Conservation (phyloP, 2,797 vertebrate genomes). For the Acanthis flammea region DNA sequence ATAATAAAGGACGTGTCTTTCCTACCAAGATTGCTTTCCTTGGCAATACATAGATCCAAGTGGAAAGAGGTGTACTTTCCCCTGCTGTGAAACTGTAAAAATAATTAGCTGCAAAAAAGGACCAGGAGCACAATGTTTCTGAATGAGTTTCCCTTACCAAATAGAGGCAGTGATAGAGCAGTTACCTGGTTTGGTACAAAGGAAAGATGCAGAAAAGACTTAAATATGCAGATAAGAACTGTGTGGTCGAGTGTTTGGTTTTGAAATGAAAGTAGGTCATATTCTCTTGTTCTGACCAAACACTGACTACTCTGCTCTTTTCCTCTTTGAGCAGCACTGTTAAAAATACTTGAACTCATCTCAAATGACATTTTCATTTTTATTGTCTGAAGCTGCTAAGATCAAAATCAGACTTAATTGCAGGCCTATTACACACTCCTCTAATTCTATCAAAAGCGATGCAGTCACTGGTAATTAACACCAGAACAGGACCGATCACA, state of each 20-base stretch:
- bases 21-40: not conserved
- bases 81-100: not conserved
- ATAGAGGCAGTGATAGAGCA: not conserved
- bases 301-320: not conserved
- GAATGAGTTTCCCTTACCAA: not conserved
- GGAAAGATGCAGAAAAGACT: not conserved
- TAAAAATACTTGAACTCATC: not conserved
- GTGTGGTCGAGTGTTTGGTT: not conserved
- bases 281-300: not conserved
- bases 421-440: not conserved
- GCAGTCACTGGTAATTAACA: constrained; percentile 31
- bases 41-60: not conserved
- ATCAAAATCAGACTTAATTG: constrained; percentile 48
- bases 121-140: not conserved
- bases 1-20: not conserved
- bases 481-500: not conserved
- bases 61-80: not conserved
- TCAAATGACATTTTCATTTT: not conserved
- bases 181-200: not conserved
- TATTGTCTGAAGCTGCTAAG: constrained; percentile 18
- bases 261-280: not conserved
- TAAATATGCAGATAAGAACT: not conserved
- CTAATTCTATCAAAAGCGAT: not conserved
- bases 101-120: not conserved
- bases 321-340: not conserved